phyloP scores from a whole-genome alignment of 2,113 vertebrate genomes.

The Pygoscelis adeliae region DNA sequence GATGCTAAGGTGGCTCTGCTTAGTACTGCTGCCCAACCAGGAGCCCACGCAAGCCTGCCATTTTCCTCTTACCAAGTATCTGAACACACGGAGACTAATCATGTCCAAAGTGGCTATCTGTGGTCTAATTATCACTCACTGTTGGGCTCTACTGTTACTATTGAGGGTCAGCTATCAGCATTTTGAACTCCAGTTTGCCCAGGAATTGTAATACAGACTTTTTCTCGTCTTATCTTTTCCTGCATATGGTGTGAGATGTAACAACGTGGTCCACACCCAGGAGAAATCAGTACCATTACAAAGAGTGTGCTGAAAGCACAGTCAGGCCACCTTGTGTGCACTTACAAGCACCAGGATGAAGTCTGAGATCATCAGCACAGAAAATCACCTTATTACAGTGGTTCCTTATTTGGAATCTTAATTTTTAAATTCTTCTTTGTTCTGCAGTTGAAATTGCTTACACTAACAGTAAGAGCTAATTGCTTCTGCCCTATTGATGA shows the following conservation, averaged over 20 bases:
- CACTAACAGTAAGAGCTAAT: neutral
- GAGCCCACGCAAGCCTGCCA: accelerated
- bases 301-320: neutral
- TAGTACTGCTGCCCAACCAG: neutral
- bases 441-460: neutral
- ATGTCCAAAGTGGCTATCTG: neutral
- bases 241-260: neutral
- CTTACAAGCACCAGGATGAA: neutral
- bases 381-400: neutral
- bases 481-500: neutral
- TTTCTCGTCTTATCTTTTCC: neutral
- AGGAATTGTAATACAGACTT: neutral
- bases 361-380: neutral
- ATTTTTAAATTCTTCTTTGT: neutral
- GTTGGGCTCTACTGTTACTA: neutral
- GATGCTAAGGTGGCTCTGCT: neutral
- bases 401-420: neutral
- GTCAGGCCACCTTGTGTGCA: neutral
- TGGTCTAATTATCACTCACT: neutral
- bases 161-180: neutral
- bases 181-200: neutral
- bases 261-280: too few relatives aligned
- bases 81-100: accelerated
- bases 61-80: neutral
- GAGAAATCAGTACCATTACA: neutral